Evolutionary conservation across 2,113 vertebrate genomes (phyloP).

Genomic region (Tyto alba): DNA sequence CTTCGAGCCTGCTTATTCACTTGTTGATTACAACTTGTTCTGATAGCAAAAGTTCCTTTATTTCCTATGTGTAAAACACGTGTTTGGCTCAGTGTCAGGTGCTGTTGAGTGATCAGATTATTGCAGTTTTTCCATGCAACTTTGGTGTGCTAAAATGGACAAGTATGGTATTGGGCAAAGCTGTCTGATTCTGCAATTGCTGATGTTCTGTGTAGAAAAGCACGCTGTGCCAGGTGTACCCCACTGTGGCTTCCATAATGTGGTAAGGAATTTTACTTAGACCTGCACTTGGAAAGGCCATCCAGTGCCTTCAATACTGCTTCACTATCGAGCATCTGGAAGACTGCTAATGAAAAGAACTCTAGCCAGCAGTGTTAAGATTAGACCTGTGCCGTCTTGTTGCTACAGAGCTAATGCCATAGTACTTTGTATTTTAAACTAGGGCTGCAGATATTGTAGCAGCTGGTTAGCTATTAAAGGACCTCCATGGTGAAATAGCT

Average conservation of each 20-base stretch:
- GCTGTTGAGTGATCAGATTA: background rate
- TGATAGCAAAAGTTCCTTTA: background rate
- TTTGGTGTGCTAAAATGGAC: background rate
- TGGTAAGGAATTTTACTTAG: background rate
- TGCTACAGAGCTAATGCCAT: background rate
- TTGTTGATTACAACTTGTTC: background rate
- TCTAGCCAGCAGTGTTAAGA: background rate
- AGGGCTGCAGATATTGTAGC: background rate
- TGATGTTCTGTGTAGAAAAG: background rate
- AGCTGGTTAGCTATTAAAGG: background rate
- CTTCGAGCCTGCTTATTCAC: background rate
- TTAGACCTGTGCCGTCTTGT: background rate
- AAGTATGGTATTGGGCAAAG: background rate
- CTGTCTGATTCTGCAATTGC: background rate
- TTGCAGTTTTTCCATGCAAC: background rate
- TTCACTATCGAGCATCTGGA: background rate
- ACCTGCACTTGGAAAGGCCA: background rate
- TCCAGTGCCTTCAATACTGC: fast-evolving
- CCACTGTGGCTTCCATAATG: too few species aligned
- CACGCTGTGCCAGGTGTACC: fast-evolving
- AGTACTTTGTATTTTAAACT: background rate
- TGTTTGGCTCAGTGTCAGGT: slow-evolving; percentile 14
- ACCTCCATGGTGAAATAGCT: background rate
- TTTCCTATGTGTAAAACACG: background rate
- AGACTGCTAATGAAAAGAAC: background rate